Percentiles rank a stretch among this genome's conserved stretches.
phyloP scores from a whole-genome alignment of 1,140 invertebrate species.

The Aporrectodea caliginosa region DNA sequence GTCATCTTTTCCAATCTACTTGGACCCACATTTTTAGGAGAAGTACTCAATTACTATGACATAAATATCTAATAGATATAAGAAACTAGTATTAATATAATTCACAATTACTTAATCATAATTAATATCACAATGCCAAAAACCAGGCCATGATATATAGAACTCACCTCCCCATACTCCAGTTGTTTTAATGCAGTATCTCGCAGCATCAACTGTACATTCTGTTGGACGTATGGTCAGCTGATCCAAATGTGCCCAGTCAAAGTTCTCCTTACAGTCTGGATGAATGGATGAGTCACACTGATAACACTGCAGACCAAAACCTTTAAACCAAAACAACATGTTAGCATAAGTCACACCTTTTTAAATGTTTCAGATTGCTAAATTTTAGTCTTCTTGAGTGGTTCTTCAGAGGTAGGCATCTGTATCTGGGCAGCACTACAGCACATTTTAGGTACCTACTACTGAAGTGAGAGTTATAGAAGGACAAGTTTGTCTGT shows the following conservation, averaged over 20 bases:
- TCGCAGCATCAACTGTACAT: slow-evolving; percentile 76
- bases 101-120: background rate
- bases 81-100: background rate
- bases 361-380: background rate
- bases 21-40: too few relatives aligned
- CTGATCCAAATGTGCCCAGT: slow-evolving; percentile 57
- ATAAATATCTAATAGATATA: background rate
- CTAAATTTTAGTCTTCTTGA: too few relatives aligned
- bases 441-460: too few relatives aligned
- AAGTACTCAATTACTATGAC: background rate
- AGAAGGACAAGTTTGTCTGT: too few relatives aligned
- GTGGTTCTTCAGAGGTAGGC: too few relatives aligned
- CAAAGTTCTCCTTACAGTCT: slow-evolving; percentile 80
- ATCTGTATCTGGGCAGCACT: too few relatives aligned
- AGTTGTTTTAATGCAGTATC: slow-evolving; percentile 89
- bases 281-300: slow-evolving; percentile 77
- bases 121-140: background rate
- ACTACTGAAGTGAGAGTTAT: too few relatives aligned
- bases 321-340: background rate
- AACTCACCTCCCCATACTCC: slow-evolving; percentile 83
- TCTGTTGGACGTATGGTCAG: slow-evolving; percentile 48
- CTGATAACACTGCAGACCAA: slow-evolving; percentile 76
- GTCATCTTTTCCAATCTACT: too few relatives aligned
- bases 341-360: background rate
- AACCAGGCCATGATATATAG: background rate